Conservation (phyloP, 2,113 vertebrate species). For the Pardalotus punctatus region DNA sequence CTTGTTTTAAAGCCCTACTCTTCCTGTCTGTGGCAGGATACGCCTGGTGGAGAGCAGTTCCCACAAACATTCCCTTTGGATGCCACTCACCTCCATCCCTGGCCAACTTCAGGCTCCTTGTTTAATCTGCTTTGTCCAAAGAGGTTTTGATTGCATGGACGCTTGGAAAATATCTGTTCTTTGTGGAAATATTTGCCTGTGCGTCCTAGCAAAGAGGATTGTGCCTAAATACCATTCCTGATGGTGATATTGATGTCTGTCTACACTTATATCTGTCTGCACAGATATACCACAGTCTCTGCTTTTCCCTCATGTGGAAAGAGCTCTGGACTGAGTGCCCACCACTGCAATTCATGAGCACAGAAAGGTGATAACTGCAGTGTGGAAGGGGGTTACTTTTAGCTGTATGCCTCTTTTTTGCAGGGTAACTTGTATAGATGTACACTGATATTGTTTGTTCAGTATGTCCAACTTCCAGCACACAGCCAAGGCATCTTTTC, state of each 20-base stretch:
- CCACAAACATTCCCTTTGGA: neutral
- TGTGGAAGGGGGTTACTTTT: neutral
- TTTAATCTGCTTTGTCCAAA: neutral
- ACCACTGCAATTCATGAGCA: neutral
- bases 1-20: neutral
- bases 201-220: neutral
- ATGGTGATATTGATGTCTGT: neutral
- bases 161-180: neutral
- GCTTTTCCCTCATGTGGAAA: neutral
- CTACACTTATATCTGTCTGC: neutral
- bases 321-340: neutral
- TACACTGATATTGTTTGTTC: neutral
- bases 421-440: neutral
- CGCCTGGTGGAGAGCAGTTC: neutral
- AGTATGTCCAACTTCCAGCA: neutral
- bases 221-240: neutral
- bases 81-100: rapidly evolving
- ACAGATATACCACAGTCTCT: neutral
- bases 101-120: neutral
- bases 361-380: neutral
- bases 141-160: neutral
- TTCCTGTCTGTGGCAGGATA: neutral
- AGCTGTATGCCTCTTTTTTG: neutral
- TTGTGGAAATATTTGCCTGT: neutral
- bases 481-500: neutral